These are phyloP conservation scores for Catharus fuscescens DNA, from an alignment of 2,113 vertebrate species.

Conservation along the genomic window DNA sequence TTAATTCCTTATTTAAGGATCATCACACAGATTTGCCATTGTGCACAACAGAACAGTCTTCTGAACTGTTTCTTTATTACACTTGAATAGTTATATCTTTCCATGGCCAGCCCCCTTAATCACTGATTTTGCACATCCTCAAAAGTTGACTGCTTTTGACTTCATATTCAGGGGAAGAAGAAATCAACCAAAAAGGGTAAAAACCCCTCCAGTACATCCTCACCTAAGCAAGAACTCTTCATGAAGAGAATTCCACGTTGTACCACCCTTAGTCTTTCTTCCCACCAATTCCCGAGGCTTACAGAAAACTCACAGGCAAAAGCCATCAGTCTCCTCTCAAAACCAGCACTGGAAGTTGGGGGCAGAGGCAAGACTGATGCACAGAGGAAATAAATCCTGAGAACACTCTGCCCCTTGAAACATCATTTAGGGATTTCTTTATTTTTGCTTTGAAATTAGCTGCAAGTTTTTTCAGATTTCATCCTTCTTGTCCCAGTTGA, in stretches of 20 bases:
- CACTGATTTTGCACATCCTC: not conserved
- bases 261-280: not conserved
- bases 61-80: not conserved
- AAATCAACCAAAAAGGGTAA: not conserved
- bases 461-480: not conserved
- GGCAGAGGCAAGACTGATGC: not conserved
- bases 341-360: not conserved
- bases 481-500: not conserved
- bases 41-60: not conserved
- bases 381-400: not conserved
- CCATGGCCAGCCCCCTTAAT: not conserved
- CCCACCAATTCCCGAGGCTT: rapidly evolving
- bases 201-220: not conserved
- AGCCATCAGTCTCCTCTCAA: not conserved
- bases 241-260: not conserved
- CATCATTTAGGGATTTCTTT: not conserved
- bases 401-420: not conserved
- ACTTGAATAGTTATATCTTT: not conserved
- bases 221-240: not conserved
- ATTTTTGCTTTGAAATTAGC: not conserved
- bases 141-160: not conserved
- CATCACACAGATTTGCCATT: not conserved
- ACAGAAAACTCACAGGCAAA: not conserved
- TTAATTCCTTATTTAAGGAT: not conserved
- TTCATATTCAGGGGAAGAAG: not conserved